These are phyloP conservation scores for Pachyuromys duprasi DNA, from an alignment of 2,797 vertebrate species.

Conservation along the genomic window DNA sequence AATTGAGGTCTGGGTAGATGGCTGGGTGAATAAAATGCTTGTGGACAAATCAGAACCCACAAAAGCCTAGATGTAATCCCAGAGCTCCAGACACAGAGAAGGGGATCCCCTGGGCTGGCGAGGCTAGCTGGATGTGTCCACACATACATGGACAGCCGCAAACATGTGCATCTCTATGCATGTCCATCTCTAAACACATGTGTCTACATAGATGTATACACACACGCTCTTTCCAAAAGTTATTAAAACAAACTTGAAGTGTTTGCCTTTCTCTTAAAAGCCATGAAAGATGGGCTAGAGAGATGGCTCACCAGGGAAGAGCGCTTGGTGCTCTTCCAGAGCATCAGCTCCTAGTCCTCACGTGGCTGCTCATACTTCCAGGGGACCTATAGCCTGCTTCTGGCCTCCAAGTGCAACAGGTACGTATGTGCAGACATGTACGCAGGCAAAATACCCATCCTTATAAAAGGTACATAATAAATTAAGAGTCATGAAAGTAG, in stretches of 20 bases:
- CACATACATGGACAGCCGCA: background rate
- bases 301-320: background rate
- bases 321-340: background rate
- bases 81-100: background rate
- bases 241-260: conserved; percentile 39
- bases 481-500: conserved; percentile 55
- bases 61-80: background rate
- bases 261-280: conserved; percentile 40
- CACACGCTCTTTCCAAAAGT: background rate
- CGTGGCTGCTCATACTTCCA: background rate
- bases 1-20: background rate
- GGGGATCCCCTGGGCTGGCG: background rate
- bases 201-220: background rate
- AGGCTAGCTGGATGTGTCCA: background rate
- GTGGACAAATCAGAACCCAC: background rate
- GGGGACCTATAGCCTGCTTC: background rate
- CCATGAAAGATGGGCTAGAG: background rate
- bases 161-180: background rate
- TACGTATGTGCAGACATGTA: background rate
- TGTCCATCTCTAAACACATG: background rate
- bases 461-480: background rate
- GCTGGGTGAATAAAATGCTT: background rate
- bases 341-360: background rate
- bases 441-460: background rate
- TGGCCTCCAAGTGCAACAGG: background rate